phyloP scores from a whole-genome alignment of 2,797 vertebrate species.

The Bryconaethiops microstoma region DNA sequence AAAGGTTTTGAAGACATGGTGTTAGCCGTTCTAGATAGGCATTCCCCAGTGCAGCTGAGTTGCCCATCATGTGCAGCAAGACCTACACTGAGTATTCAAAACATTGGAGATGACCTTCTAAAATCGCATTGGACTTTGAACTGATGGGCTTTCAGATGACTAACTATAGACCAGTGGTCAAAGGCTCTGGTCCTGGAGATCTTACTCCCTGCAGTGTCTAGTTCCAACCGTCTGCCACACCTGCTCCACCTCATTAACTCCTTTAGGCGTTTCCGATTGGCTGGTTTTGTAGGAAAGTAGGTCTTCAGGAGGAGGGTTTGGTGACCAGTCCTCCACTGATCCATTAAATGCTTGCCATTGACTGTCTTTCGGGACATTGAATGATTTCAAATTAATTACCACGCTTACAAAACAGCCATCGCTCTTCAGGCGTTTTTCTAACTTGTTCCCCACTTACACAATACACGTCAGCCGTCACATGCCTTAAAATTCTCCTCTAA shows the following conservation, averaged over 20 bases:
- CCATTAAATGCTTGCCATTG: not conserved
- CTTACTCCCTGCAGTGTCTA: not conserved
- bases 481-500: not conserved
- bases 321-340: too few relatives aligned
- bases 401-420: not conserved
- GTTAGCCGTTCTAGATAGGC: constrained; percentile 29
- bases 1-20: constrained; percentile 34
- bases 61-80: not conserved
- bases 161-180: not conserved
- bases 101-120: not conserved
- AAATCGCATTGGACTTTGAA: not conserved
- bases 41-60: constrained; percentile 33
- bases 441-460: not conserved
- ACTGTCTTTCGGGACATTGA: too few relatives aligned
- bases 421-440: not conserved
- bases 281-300: too few relatives aligned
- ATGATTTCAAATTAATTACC: not conserved
- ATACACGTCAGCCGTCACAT: not conserved
- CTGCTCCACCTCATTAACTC: too few relatives aligned
- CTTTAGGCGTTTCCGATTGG: too few relatives aligned
- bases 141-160: not conserved
- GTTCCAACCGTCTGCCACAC: too few relatives aligned
- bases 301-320: too few relatives aligned
- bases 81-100: constrained; percentile 33
- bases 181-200: too few relatives aligned